Conservation (phyloP, 2,888 invertebrate species). For the Tetranychus piercei region DNA sequence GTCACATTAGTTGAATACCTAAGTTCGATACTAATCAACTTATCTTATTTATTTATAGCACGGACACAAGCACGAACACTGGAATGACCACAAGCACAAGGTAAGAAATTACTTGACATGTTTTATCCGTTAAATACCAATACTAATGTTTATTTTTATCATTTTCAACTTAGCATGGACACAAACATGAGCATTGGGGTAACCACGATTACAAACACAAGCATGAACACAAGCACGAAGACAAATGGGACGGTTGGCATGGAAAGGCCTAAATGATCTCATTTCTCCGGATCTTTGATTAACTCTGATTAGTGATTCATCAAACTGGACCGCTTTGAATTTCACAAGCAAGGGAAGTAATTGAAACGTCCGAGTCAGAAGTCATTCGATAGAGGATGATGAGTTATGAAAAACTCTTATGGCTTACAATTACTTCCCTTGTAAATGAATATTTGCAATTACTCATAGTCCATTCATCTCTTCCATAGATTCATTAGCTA, state of each 20-base stretch:
- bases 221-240: constrained; percentile 4
- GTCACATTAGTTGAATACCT: background rate
- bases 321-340: too few species aligned
- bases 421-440: background rate
- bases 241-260: background rate
- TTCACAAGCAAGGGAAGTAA: too few species aligned
- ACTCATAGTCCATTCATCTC: too few species aligned
- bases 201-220: constrained; percentile 7
- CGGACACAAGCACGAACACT: constrained; percentile 3
- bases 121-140: too few species aligned
- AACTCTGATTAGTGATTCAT: too few species aligned
- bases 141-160: too few species aligned
- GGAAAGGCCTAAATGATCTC: background rate
- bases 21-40: background rate
- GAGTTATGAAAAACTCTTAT: too few species aligned
- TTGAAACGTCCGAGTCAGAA: background rate
- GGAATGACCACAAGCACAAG: constrained; percentile 7
- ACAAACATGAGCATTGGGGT: constrained; percentile 10
- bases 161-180: background rate
- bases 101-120: background rate
- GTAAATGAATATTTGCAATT: background rate
- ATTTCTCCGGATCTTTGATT: too few species aligned
- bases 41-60: background rate
- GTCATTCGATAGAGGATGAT: background rate
- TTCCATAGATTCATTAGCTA: too few species aligned